Evolutionary conservation across 2,113 vertebrate species (phyloP), one percentile per base, ranked within the genome.

Genomic region (Passer domesticus): DNA sequence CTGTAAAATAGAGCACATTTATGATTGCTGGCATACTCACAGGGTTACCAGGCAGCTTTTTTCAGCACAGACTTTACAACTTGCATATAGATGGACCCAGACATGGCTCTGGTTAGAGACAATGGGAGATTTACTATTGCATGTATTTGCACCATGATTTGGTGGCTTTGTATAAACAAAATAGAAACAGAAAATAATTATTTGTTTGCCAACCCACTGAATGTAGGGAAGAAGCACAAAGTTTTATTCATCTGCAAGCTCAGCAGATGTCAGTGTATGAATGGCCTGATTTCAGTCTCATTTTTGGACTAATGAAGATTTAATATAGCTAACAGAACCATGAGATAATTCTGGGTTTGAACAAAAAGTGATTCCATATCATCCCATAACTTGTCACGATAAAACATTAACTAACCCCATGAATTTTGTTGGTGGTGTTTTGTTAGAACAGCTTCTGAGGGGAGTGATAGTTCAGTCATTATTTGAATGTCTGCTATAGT

Each of bases 241-340:
- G 96, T 97, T 97, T 94, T 95, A 96, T 97, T 97, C 94, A 97
- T 95, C 69, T 92, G 94, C 91, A 95, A 97, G 94, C 95, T 95
- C 92, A 97, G 95, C 96, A 97, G 96, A 97, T 97, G 96, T 96
- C 93, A 86, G 76, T 76, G 90, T 84, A 85, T 97, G 96, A 97
- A 97, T 97, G 91, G 95, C 87, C 90, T 87, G 95, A 96, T 96
- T 97, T 94, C 90, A 87, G 79, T 46, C 91, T 92, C 35, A 21
- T 89, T 95, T 96, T 95, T 92, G 89, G 94, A 75, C 96, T 94
- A 95, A 94, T 63, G 93, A 96, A 94, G 89, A 94, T 94, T 94
- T 96, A 94, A 93, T 89, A 87, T 49, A 91, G 82, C 83, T 87
- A 88, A 87, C 83, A 91, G 86, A 95, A 76, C 90, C 82, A 62